phyloP scores from a whole-genome alignment of 2,888 invertebrate species.

The Dexiosoma caninum region DNA sequence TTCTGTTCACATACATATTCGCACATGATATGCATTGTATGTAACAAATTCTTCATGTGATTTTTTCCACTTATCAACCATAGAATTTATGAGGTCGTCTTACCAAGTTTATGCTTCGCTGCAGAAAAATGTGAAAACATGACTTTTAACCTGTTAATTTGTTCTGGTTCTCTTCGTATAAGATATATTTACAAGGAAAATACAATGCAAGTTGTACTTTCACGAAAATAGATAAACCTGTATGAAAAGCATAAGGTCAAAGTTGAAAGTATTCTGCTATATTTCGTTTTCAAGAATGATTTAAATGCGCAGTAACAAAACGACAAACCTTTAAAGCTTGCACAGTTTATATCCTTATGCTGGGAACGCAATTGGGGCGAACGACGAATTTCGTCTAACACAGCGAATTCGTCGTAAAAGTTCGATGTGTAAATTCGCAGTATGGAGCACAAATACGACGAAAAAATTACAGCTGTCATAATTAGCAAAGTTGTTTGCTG shows the following conservation, averaged over 20 bases:
- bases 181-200: neutral
- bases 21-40: neutral
- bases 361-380: too few species aligned
- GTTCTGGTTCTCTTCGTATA: slow-evolving; percentile 30
- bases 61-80: slow-evolving; percentile 62
- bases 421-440: too few species aligned
- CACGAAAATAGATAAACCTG: too few species aligned
- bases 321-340: too few species aligned
- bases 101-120: slow-evolving; percentile 43
- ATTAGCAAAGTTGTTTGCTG: too few species aligned
- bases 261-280: neutral
- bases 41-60: slow-evolving; percentile 41
- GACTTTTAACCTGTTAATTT: slow-evolving; percentile 64
- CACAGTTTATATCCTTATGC: too few species aligned
- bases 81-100: slow-evolving; percentile 59
- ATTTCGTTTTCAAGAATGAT: neutral
- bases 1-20: neutral
- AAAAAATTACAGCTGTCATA: too few species aligned
- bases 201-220: too few species aligned
- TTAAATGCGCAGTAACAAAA: too few species aligned
- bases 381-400: too few species aligned
- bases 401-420: too few species aligned
- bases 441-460: too few species aligned
- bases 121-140: slow-evolving; percentile 56
- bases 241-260: neutral